phyloP scores from a whole-genome alignment of 2,113 vertebrate genomes.

The Chloropsis hardwickii region DNA sequence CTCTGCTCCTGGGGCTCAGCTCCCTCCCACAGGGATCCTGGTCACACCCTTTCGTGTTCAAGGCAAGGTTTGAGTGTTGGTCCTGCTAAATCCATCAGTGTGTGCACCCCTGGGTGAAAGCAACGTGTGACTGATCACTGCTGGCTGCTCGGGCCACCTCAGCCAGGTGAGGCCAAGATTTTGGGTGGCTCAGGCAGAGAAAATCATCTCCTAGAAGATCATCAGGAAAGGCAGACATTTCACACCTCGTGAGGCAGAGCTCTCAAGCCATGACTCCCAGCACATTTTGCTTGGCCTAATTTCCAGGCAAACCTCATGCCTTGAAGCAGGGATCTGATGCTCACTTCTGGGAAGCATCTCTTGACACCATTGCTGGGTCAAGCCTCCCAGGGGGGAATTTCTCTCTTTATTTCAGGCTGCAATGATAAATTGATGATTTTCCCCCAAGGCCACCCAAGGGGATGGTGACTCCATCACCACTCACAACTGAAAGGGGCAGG shows the following conservation, averaged over 20 bases:
- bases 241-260: not conserved
- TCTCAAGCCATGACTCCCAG: not conserved
- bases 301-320: not conserved
- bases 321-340: not conserved
- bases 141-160: not conserved
- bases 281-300: not conserved
- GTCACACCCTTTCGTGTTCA: not conserved
- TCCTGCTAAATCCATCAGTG: not conserved
- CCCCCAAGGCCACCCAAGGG: accelerated
- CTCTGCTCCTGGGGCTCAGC: not conserved
- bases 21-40: not conserved
- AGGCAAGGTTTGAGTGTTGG: accelerated
- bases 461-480: not conserved
- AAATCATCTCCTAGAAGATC: not conserved
- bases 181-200: not conserved
- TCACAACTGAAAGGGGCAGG: not conserved
- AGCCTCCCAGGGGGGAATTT: not conserved
- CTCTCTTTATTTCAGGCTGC: not conserved
- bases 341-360: not conserved
- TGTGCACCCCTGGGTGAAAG: not conserved
- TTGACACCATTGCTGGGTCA: not conserved
- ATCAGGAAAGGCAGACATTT: not conserved
- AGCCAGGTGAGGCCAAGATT: not conserved
- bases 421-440: not conserved
- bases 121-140: not conserved